Evolutionary conservation across 1,140 invertebrate species (phyloP).

Genomic region (Helicoverpa armigera): DNA sequence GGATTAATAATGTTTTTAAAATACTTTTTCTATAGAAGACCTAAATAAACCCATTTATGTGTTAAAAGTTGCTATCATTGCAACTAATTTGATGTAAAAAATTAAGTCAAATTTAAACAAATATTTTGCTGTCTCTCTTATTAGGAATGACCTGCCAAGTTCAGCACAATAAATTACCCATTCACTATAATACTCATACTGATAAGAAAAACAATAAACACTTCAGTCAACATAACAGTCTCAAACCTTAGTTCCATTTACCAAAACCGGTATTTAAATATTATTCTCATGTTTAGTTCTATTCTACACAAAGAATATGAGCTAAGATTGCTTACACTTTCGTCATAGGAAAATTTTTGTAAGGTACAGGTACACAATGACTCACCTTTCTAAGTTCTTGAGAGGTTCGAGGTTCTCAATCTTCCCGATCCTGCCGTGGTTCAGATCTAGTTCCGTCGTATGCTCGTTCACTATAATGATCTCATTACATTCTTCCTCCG

Average conservation of each 20-base stretch:
- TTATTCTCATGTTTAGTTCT: no score
- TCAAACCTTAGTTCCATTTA: no score
- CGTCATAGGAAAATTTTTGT: neutral
- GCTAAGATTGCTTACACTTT: neutral
- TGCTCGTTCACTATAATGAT: conserved; percentile 81
- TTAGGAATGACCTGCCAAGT: neutral
- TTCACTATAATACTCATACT: neutral
- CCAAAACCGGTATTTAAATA: no score
- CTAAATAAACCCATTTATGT: no score
- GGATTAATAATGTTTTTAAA: no score
- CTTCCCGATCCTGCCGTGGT: conserved; percentile 94
- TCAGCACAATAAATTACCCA: neutral
- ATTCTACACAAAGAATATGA: no score
- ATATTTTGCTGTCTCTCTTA: no score
- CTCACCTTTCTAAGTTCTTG: conserved; percentile 89
- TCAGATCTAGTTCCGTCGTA: conserved; percentile 90
- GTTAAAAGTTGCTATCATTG: no score
- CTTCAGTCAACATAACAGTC: neutral
- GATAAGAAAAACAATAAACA: neutral
- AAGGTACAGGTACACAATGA: neutral
- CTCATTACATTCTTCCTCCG: conserved; percentile 75
- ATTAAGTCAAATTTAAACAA: no score
- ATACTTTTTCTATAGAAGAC: no score
- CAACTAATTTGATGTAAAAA: no score
- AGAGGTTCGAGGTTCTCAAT: conserved; percentile 94